These are phyloP conservation scores for Pleuronectes platessa DNA, from an alignment of 2,113 vertebrate genomes.

Conservation along the genomic window DNA sequence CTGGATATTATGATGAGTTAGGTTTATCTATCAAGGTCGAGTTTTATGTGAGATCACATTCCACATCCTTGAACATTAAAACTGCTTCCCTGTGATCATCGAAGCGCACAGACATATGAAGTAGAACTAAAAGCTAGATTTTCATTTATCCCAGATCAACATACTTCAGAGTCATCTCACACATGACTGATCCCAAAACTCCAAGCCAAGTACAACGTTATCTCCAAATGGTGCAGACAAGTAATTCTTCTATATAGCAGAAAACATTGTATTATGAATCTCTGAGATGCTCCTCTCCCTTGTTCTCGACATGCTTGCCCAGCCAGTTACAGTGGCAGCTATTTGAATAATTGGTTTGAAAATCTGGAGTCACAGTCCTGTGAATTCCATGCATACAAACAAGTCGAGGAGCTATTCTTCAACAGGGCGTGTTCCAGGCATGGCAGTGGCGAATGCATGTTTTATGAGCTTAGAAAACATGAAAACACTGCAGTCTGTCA, in stretches of 20 bases:
- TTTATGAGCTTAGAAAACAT: constrained; percentile 64
- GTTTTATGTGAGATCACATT: constrained; percentile 33
- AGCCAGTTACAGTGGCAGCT: constrained; percentile 60
- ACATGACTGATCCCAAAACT: constrained; percentile 45
- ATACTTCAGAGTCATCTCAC: constrained; percentile 45
- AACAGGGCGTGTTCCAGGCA: constrained; percentile 36
- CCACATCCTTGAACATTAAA: constrained; percentile 19
- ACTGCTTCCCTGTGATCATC: constrained; percentile 1
- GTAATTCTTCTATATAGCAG: constrained; percentile 32
- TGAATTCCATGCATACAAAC: constrained; percentile 75
- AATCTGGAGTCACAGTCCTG: constrained; percentile 69
- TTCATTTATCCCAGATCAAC: constrained; percentile 45
- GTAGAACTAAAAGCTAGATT: constrained; percentile 1
- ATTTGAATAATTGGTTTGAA: constrained; percentile 79
- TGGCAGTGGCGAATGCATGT: constrained; percentile 58
- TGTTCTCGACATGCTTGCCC: constrained; percentile 65
- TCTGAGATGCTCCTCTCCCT: constrained; percentile 53
- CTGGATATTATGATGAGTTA: constrained; percentile 8
- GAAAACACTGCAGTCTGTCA: constrained; percentile 49
- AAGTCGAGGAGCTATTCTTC: constrained; percentile 61
- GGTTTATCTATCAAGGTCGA: neutral
- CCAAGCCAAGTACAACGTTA: constrained; percentile 38
- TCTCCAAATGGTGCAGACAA: constrained; percentile 33
- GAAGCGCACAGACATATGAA: neutral
- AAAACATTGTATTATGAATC: constrained; percentile 53